A percentile compares a stretch with the other conserved stretches of the same genome.
These are phyloP conservation scores for Delichon dasypus DNA, from an alignment of 2,797 vertebrate species.

Conservation along the genomic window DNA sequence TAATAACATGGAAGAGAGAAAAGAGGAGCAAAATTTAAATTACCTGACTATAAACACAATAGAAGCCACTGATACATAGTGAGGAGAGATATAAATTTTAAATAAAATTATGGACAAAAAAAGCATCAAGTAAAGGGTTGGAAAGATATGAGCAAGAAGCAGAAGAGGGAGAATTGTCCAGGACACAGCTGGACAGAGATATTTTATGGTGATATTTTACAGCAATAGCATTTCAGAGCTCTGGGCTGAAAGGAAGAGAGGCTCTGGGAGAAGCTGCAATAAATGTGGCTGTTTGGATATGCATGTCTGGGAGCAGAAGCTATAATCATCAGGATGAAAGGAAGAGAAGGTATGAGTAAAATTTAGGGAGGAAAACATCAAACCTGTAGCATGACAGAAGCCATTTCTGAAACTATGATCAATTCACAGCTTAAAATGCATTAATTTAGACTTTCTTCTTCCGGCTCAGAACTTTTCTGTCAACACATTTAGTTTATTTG, in stretches of 20 bases:
- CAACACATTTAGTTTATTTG: background rate
- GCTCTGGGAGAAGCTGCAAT: background rate
- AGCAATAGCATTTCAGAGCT: background rate
- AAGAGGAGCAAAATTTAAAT: background rate
- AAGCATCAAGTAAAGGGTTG: background rate
- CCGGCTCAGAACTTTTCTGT: background rate
- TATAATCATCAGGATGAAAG: conserved; percentile 23
- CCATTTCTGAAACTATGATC: conserved; percentile 18
- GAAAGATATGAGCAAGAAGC: background rate
- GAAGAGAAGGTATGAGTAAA: conserved; percentile 26
- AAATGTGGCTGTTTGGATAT: background rate
- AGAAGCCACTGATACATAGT: accelerated
- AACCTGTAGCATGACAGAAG: conserved; percentile 19
- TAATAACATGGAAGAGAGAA: background rate
- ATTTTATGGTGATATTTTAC: background rate
- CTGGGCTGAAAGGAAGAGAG: background rate
- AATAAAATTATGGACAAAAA: background rate
- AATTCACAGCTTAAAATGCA: conserved; percentile 6
- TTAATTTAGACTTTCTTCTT: background rate
- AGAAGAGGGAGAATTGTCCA: background rate
- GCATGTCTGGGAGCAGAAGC: conserved; percentile 15
- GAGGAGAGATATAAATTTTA: background rate
- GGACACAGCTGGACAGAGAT: background rate
- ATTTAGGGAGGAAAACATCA: background rate
- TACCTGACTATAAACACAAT: background rate